A percentile compares a stretch with the other conserved stretches of the same genome.
Evolutionary conservation across 1,140 invertebrate species (phyloP).

Genomic region (Drosophila saltans): DNA sequence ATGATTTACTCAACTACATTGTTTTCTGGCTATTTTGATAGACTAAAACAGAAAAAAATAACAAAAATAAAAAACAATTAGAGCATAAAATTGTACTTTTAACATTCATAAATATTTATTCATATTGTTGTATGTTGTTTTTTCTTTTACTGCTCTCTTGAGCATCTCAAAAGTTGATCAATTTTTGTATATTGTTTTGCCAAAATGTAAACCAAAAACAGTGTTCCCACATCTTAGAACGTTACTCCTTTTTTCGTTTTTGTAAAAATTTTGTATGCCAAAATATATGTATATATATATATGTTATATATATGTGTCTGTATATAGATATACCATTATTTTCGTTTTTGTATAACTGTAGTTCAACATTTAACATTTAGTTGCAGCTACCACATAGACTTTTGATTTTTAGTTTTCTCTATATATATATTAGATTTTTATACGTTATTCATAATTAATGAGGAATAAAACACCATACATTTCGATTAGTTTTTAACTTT

Average conservation of each 20-base stretch:
- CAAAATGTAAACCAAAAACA: conserved; percentile 62
- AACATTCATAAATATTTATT: conserved; percentile 62
- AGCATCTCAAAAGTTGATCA: conserved; percentile 36
- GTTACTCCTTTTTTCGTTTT: conserved; percentile 29
- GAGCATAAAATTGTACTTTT: conserved; percentile 51
- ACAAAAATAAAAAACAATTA: conserved; percentile 37
- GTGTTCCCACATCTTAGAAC: conserved; percentile 1
- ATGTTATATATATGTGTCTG: conserved; percentile 33
- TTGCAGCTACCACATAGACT: conserved; percentile 41
- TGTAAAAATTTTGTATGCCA: conserved; percentile 79
- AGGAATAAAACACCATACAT: conserved; percentile 80
- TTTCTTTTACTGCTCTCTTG: conserved; percentile 56
- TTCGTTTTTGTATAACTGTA: conserved; percentile 47
- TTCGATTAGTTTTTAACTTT: conserved; percentile 66
- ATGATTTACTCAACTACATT: conserved; percentile 3
- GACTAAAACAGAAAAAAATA: background rate
- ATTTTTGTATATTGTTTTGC: conserved; percentile 25
- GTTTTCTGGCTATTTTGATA: conserved; percentile 48
- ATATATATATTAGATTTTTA: conserved; percentile 29
- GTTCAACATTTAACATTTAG: conserved; percentile 64
- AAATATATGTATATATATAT: conserved; percentile 68
- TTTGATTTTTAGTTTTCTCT: conserved; percentile 34
- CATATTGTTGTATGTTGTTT: conserved; percentile 62
- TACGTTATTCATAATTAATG: conserved; percentile 25
- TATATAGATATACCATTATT: conserved; percentile 19